Base-by-base conservation (phyloP, 2,888 invertebrate species). In the Heteromyza rotundicornis region DNA sequence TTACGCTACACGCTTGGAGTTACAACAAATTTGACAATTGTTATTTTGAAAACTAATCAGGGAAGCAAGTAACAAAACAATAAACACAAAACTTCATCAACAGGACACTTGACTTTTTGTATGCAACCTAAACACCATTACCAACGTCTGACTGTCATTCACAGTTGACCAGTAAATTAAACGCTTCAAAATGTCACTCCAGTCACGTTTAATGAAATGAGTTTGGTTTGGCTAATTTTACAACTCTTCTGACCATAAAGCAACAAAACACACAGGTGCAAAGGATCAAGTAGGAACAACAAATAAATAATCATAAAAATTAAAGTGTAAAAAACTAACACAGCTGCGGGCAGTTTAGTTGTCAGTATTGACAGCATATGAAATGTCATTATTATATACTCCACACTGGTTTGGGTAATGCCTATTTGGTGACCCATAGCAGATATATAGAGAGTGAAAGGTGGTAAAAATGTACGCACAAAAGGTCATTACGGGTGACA, bases 111-210 rank as follows among this genome's bases (percentile, higher is more conserved):
- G 73, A 73, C 72, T 70, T 66, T 55, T 56, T 32, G n/a, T n/a
- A n/a, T 32, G n/a, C 32, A 47, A 44, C 52, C 35, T 14, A 14
- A 7, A 12, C 19, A 3, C 20, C 47, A 14, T 40, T 8, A n/a
- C 5, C 20, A 59, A 62, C 62, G 59, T 63, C 62, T 57, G 64
- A 60, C 64, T 63, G 52, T 60, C 56, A 69, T 64, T 64, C 66
- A 66, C 73, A 73, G 69, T 73, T 47, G 47, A 74, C 64, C 74
- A 71, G 73, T 74, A 74, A 75, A 74, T 74, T 75, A 70, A 74
- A 71, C 64, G 67, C 68, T 27, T 44, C 44, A 44, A 44, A 54
- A 22, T 55, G 55, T 35, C 55, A 40, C 22, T 55, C 8, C 1
- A 22, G 22, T 8, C 20, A 47, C 20, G 19, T 20, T 47, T 47